These are phyloP conservation scores for Paramuricea clavata DNA, from an alignment of 92 coral and sea anemone species.

Conservation along the genomic window DNA sequence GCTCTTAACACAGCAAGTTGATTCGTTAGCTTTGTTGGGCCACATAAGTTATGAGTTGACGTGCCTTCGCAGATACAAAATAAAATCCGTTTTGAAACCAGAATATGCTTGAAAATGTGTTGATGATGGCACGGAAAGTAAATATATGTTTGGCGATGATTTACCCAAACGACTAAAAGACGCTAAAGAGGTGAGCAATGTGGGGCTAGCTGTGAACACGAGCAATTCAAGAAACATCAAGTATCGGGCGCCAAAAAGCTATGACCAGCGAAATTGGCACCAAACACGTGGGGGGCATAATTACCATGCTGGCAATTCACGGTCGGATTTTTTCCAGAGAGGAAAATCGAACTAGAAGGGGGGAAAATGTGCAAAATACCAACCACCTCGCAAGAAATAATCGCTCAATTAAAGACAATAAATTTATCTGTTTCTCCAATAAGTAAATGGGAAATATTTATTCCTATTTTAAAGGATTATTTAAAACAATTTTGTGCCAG, in stretches of 20 bases:
- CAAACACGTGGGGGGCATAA: too few relatives aligned
- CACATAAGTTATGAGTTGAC: conserved; percentile 2
- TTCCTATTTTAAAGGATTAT: not conserved
- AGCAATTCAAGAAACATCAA: not conserved
- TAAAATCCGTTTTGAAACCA: conserved; percentile 9
- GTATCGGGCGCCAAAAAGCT: not conserved
- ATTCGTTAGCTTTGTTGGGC: not conserved
- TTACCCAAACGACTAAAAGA: not conserved
- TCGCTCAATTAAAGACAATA: not conserved
- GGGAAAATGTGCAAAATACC: not conserved
- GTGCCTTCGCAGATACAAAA: conserved; percentile 5
- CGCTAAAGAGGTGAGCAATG: conserved; percentile 1
- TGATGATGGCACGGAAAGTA: not conserved
- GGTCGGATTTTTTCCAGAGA: not conserved
- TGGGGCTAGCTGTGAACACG: not conserved
- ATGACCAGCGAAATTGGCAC: not conserved
- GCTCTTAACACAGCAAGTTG: not conserved
- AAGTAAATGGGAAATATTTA: conserved; percentile 3
- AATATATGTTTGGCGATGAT: not conserved
- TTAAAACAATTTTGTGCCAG: not conserved
- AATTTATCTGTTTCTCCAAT: not conserved
- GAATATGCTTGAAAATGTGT: conserved; percentile 2
- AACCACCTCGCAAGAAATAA: not conserved
- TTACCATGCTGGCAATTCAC: not conserved
- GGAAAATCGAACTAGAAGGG: not conserved